These are phyloP conservation scores for Gymnodraco acuticeps DNA, from an alignment of 2,797 vertebrate genomes.

Conservation along the genomic window DNA sequence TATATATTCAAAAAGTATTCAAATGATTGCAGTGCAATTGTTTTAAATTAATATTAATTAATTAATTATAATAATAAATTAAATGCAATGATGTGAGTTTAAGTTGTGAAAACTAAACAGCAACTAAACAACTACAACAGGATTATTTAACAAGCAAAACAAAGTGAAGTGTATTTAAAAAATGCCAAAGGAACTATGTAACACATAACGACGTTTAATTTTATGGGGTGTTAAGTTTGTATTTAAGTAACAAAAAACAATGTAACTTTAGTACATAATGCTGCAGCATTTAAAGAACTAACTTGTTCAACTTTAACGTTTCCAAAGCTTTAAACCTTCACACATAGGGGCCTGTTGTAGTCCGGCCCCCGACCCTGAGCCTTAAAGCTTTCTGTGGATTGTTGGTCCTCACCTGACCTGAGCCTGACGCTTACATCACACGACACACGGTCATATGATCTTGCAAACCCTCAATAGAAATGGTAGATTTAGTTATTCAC, in stretches of 20 bases:
- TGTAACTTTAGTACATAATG: not conserved
- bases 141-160: too few relatives aligned
- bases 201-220: not conserved
- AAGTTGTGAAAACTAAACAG: too few relatives aligned
- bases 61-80: too few relatives aligned
- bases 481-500: not conserved
- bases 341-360: constrained; percentile 4
- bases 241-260: too few relatives aligned
- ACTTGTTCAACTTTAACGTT: not conserved
- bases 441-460: constrained; percentile 61
- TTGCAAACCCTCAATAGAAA: constrained; percentile 13
- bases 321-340: constrained; percentile 7
- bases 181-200: too few relatives aligned
- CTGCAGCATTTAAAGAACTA: not conserved
- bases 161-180: too few relatives aligned
- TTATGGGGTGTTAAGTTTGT: not conserved
- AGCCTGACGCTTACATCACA: constrained; percentile 49
- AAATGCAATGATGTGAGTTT: too few relatives aligned
- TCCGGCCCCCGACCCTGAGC: not conserved
- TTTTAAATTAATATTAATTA: too few relatives aligned
- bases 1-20: too few relatives aligned
- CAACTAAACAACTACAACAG: too few relatives aligned
- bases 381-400: constrained; percentile 1
- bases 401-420: constrained; percentile 7
- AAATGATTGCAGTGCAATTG: too few relatives aligned